Conservation (phyloP, 2,888 invertebrate genomes). For the Aphidius colemani region DNA sequence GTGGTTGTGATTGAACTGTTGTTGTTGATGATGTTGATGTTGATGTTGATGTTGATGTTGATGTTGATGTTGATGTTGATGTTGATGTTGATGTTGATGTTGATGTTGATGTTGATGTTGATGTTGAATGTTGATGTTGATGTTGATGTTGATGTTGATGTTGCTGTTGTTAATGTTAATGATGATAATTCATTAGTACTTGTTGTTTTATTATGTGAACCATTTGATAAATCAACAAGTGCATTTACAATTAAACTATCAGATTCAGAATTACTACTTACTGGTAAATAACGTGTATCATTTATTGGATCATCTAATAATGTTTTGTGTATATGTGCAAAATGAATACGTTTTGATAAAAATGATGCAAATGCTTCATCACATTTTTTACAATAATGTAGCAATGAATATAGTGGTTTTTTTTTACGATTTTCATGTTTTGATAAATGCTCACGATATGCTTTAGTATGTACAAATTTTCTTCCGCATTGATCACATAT, state of each 20-base stretch:
- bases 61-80: not conserved
- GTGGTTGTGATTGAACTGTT: not conserved
- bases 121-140: too few species aligned
- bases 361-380: constrained; percentile 29
- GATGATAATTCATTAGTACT: too few species aligned
- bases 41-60: too few species aligned
- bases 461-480: constrained; percentile 26
- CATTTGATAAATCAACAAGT: too few species aligned
- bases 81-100: not conserved
- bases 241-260: not conserved
- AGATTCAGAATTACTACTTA: too few species aligned
- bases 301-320: not conserved
- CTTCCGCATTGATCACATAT: constrained; percentile 33
- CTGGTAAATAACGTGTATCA: not conserved
- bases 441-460: constrained; percentile 24
- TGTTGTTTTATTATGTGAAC: not conserved
- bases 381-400: constrained; percentile 29
- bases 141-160: not conserved
- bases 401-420: constrained; percentile 12
- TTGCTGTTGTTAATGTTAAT: not conserved
- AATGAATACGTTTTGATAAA: constrained; percentile 29
- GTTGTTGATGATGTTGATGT: too few species aligned
- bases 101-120: too few species aligned
- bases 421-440: constrained; percentile 27
- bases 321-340: constrained; percentile 33